Evolutionary conservation across 2,113 vertebrate species (phyloP), one percentile per base, ranked within the genome.

Genomic region (Pterocles gutturalis): DNA sequence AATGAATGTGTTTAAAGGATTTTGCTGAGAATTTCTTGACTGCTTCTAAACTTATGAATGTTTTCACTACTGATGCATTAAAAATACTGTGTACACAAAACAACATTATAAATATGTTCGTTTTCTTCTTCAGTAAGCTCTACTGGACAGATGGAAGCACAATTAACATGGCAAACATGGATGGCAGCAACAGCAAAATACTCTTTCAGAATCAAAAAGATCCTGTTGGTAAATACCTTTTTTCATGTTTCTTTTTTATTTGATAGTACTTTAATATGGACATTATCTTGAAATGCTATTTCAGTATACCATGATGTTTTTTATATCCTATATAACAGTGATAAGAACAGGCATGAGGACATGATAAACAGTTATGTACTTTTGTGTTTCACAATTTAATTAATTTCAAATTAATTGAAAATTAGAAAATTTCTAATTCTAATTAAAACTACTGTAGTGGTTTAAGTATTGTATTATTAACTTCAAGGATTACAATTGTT

Each of bases 141-240:
- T 99, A 99, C 93, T 99, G 99, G 99, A 99, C 99, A 2, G 99
- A 99, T 97, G 99, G 99, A 29, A 99, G 99, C 96, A 99, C 99
- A 60, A 99, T 99, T 96, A 99, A 99, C 96, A 98, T 99, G 98
- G 99, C 99, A 91, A 99, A 99, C 97, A 99, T 99, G 99, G 99
- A 99, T 85, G 99, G 99, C 67, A 99, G 99, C 96, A 99, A 99
- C 97, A 99, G 99, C 98, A 99, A 99, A 97, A 99, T 99, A 91
- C 99, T 99, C 46, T 99, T 99, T 95, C 99, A 99, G 96, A 99
- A 99, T 95, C 99, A 99, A 93, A 99, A 98, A 94, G 99, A 99
- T 83, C 99, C 99, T 90, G 97, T 99, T 95, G 99, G 99, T 99
- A 98, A 98, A 98, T 98, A 94, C 10, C 2, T 8, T 57, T 69